A percentile compares a stretch with the other conserved stretches of the same genome.
Evolutionary conservation across 2,888 invertebrate genomes (phyloP).

Genomic region (Bombylius major): DNA sequence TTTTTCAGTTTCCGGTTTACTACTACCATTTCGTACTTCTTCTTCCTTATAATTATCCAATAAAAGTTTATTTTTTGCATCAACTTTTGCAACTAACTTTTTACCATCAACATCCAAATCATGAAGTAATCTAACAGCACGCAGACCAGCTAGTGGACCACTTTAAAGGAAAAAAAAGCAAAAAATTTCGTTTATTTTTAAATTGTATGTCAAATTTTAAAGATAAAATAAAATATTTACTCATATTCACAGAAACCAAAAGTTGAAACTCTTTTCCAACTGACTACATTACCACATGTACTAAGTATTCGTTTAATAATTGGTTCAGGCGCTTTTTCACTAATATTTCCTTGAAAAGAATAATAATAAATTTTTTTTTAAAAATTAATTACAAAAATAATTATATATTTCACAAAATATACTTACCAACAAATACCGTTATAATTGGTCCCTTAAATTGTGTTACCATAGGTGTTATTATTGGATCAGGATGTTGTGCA

Average conservation of each 20-base stretch:
- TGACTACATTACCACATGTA: conserved; percentile 86
- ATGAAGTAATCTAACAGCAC: conserved; percentile 86
- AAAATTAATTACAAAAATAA: not conserved
- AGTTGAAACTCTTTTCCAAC: conserved; percentile 95
- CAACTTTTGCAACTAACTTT: conserved; percentile 88
- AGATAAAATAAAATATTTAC: conserved; percentile 20
- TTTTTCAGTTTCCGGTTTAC: conserved; percentile 44
- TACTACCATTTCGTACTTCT: conserved; percentile 44
- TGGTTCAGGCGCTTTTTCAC: conserved; percentile 86
- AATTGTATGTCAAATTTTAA: not conserved
- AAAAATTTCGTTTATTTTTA: not conserved
- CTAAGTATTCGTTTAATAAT: conserved; percentile 87
- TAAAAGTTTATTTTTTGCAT: conserved; percentile 91
- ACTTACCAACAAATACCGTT: conserved; percentile 86
- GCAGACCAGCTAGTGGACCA: conserved; percentile 86
- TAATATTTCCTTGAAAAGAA: conserved; percentile 58
- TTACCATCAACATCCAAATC: conserved; percentile 88
- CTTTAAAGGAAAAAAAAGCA: conserved; percentile 18
- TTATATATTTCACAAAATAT: not conserved
- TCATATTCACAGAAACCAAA: conserved; percentile 98
- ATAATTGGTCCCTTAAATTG: conserved; percentile 70
- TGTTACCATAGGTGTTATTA: not conserved
- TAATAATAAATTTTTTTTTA: too few species aligned
- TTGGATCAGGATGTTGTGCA: conserved; percentile 24
- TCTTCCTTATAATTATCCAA: conserved; percentile 86